phyloP scores from a whole-genome alignment of 2,113 vertebrate genomes.

The Mystacornis crossleyi region DNA sequence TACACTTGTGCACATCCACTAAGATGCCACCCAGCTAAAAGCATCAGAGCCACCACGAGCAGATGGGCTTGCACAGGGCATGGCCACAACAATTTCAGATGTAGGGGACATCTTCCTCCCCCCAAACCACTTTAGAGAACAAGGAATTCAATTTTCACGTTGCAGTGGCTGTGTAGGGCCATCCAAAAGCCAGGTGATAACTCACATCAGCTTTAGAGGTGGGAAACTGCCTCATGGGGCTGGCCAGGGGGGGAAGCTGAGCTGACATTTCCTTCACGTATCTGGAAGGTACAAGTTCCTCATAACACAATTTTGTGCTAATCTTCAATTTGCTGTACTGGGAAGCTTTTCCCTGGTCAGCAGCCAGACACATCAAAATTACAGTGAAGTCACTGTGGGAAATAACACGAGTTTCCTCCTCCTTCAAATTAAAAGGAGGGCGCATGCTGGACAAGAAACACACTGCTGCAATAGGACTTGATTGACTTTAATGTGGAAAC shows the following conservation, averaged over 20 bases:
- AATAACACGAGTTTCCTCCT: neutral
- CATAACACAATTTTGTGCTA: constrained; percentile 4
- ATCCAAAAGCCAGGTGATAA: neutral
- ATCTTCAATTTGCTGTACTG: neutral
- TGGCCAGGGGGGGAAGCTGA: constrained; percentile 20
- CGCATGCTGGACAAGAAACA: neutral
- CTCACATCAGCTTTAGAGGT: constrained; percentile 16
- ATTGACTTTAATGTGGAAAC: constrained; percentile 15
- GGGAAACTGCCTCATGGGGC: neutral
- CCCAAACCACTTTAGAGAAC: neutral
- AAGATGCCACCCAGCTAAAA: neutral
- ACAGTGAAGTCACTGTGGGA: neutral
- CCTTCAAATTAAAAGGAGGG: neutral
- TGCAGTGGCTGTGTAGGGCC: neutral
- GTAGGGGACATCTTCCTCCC: neutral
- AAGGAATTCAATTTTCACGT: neutral
- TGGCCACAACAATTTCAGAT: neutral
- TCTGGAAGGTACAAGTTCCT: neutral
- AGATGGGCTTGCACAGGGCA: neutral
- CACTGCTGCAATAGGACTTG: neutral
- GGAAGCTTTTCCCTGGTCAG: neutral
- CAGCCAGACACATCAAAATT: neutral
- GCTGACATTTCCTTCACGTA: neutral
- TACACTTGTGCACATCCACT: neutral
- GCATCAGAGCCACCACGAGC: neutral